Evolutionary conservation across 2,113 vertebrate genomes (phyloP).

Genomic region (Brachyhypopomus gauderio): DNA sequence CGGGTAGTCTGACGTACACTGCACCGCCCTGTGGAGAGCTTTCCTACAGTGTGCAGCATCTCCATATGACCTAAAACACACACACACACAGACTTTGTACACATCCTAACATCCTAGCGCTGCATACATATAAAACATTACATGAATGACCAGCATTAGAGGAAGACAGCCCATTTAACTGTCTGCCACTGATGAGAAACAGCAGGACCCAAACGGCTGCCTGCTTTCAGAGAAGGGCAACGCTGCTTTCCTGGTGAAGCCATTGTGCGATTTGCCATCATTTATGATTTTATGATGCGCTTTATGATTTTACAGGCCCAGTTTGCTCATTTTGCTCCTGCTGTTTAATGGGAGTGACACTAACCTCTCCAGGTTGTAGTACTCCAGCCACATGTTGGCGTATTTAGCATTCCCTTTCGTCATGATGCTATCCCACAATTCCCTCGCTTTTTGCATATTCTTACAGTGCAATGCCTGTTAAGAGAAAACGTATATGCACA

Average conservation of each 20-base stretch:
- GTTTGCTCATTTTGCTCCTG: background rate
- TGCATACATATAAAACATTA: no score
- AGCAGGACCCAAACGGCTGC: no score
- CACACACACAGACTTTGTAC: background rate
- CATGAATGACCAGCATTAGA: no score
- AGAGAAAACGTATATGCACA: background rate
- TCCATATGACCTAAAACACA: slow-evolving; percentile 81
- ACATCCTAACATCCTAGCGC: background rate
- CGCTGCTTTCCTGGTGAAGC: no score
- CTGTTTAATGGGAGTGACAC: slow-evolving; percentile 26
- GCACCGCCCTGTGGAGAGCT: slow-evolving; percentile 91
- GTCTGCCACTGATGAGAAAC: no score
- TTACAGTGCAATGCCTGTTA: slow-evolving; percentile 89
- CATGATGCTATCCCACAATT: slow-evolving; percentile 97
- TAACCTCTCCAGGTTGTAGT: slow-evolving; percentile 94
- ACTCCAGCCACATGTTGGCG: slow-evolving; percentile 99
- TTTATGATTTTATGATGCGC: no score
- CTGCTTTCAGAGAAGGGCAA: no score
- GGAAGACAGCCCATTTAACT: no score
- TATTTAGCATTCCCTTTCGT: slow-evolving; percentile 97
- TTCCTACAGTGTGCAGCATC: slow-evolving; percentile 90
- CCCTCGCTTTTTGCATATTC: slow-evolving; percentile 97
- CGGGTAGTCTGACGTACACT: slow-evolving; percentile 94
- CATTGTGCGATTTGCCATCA: no score
- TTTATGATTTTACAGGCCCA: no score